A percentile compares a stretch with the other conserved stretches of the same genome.
Conservation (phyloP, 1,140 invertebrate species). For the Drosophila fuyamai region DNA sequence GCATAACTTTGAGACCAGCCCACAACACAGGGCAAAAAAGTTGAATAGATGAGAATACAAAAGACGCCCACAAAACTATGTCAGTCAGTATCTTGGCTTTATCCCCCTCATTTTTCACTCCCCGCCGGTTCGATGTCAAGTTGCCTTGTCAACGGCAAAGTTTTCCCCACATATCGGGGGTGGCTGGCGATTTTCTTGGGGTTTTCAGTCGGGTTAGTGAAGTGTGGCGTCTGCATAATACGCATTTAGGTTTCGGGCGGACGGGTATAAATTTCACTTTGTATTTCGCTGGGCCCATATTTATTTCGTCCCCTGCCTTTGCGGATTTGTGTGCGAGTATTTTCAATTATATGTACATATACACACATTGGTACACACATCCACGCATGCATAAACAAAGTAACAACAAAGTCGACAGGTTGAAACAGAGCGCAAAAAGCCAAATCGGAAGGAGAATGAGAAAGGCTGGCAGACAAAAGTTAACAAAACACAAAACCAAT, state of each 20-base stretch:
- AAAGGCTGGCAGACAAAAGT: conserved; percentile 63
- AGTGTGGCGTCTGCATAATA: conserved; percentile 66
- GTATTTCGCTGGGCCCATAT: conserved; percentile 57
- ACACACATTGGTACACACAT: conserved; percentile 31
- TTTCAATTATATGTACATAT: conserved; percentile 63
- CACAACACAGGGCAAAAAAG: conserved; percentile 28
- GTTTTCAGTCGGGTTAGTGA: conserved; percentile 24
- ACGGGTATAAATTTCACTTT: conserved; percentile 75
- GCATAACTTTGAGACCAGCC: conserved; percentile 28
- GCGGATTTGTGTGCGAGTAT: conserved; percentile 52
- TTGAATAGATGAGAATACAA: conserved; percentile 61
- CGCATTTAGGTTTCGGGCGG: conserved; percentile 67
- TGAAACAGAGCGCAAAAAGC: conserved; percentile 64
- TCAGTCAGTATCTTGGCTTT: conserved; percentile 41
- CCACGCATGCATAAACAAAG: conserved; percentile 40
- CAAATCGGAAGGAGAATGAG: conserved; percentile 36
- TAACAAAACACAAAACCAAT: conserved; percentile 80
- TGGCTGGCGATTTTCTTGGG: conserved; percentile 26
- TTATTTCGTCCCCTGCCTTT: conserved; percentile 43
- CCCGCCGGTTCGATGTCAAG: conserved; percentile 34
- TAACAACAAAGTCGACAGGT: conserved; percentile 67
- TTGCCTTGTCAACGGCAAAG: conserved; percentile 69
- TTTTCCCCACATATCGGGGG: conserved; percentile 40
- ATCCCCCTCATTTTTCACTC: conserved; percentile 6
- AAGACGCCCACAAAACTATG: conserved; percentile 64